phyloP scores from a whole-genome alignment of 1,140 invertebrate species.

The Sycobia sp. region DNA sequence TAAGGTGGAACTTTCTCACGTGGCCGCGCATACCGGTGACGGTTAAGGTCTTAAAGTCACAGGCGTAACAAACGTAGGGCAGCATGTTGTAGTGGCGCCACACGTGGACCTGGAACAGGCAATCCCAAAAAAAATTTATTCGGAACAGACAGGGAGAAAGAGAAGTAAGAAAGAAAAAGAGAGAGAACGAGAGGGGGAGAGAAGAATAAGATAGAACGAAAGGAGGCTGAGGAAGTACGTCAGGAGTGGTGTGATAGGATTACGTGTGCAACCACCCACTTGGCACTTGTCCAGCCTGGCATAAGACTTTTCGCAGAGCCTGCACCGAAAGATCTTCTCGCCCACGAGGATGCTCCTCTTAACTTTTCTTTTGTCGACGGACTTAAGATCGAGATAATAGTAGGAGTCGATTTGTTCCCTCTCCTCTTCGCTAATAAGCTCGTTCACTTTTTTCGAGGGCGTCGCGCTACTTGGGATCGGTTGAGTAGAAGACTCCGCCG shows the following conservation, averaged over 20 bases:
- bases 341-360: conserved; percentile 34
- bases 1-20: conserved; percentile 48
- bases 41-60: conserved; percentile 56
- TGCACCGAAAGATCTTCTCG: conserved; percentile 40
- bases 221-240: background rate
- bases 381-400: conserved; percentile 40
- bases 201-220: background rate
- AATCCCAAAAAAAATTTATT: conserved; percentile 16
- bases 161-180: too few species aligned
- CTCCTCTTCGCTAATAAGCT: conserved; percentile 49
- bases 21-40: conserved; percentile 47
- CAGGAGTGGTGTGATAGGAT: background rate
- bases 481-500: too few species aligned
- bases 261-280: conserved; percentile 28
- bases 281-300: conserved; percentile 46
- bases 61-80: conserved; percentile 58
- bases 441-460: conserved; percentile 10
- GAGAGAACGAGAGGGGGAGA: too few species aligned
- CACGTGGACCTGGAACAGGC: conserved; percentile 43
- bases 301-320: conserved; percentile 41
- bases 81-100: conserved; percentile 51
- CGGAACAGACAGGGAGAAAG: background rate
- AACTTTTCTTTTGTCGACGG: conserved; percentile 38
- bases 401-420: conserved; percentile 43
- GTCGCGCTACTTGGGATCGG: background rate